phyloP scores from a whole-genome alignment of 2,797 vertebrate species.

The Pelochelys cantorii region DNA sequence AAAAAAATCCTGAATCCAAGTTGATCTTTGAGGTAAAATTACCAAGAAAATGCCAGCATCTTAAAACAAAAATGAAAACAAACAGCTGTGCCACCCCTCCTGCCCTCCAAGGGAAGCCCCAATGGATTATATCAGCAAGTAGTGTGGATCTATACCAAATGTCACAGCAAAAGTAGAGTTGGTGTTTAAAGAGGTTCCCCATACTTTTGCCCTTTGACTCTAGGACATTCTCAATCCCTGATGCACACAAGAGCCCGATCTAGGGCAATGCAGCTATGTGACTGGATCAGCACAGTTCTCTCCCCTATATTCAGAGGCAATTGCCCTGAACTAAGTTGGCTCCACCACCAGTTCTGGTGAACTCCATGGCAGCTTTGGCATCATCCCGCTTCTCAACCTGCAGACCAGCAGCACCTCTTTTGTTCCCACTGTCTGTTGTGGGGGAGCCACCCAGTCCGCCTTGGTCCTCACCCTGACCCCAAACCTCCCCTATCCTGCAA shows the following conservation, averaged over 20 bases:
- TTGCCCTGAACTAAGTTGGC: neutral
- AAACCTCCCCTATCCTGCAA: constrained; percentile 38
- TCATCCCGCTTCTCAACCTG: neutral
- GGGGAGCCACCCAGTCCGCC: constrained; percentile 59
- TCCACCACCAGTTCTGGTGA: neutral
- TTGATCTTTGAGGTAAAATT: neutral
- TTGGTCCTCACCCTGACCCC: constrained; percentile 34
- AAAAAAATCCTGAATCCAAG: constrained; percentile 28
- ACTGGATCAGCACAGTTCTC: neutral
- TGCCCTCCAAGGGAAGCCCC: neutral
- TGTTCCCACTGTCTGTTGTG: neutral
- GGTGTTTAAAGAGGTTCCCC: constrained; percentile 5
- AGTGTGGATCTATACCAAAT: neutral
- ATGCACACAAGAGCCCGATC: neutral
- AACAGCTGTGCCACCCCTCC: constrained; percentile 24
- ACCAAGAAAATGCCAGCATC: constrained; percentile 1
- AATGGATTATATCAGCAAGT: neutral
- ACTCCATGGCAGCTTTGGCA: neutral
- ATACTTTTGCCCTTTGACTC: constrained; percentile 11
- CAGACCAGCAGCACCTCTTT: constrained; percentile 2
- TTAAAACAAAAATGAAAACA: neutral
- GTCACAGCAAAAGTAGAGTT: neutral
- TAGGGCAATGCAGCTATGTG: neutral
- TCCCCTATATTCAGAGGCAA: neutral
- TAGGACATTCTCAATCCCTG: neutral